These are phyloP conservation scores for Probaryconus sp. DNA, from an alignment of 1,140 invertebrate species.

Conservation along the genomic window DNA sequence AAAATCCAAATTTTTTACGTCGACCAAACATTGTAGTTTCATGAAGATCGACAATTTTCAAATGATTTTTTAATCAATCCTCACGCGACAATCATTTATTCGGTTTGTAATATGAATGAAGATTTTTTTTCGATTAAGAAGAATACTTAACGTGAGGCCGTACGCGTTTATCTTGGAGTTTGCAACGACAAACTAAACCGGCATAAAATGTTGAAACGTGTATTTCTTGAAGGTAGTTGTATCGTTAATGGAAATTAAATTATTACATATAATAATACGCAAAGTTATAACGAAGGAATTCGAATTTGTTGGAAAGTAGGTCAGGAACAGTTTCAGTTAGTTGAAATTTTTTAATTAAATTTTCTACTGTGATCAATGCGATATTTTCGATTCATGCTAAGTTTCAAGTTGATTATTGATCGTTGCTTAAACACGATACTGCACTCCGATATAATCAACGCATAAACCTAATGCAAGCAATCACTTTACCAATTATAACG, in stretches of 20 bases:
- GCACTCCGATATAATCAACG: conserved; percentile 39
- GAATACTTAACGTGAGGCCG: too few relatives aligned
- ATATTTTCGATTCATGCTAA: conserved; percentile 49
- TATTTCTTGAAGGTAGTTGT: conserved; percentile 8
- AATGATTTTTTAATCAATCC: too few relatives aligned
- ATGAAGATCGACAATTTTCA: too few relatives aligned
- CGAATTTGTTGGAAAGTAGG: conserved; percentile 17
- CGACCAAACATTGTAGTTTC: too few relatives aligned
- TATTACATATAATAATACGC: conserved; percentile 17
- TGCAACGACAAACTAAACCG: too few relatives aligned
- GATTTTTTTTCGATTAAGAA: too few relatives aligned
- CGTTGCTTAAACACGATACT: conserved; percentile 49
- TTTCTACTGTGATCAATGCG: conserved; percentile 24
- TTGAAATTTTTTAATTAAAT: conserved; percentile 45
- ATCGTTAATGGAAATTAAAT: conserved; percentile 33
- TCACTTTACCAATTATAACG: conserved; percentile 57
- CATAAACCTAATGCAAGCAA: conserved; percentile 37
- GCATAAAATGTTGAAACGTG: conserved; percentile 17
- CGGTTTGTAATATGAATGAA: too few relatives aligned
- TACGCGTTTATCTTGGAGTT: too few relatives aligned
- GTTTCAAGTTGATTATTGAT: conserved; percentile 46
- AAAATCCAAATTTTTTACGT: too few relatives aligned
- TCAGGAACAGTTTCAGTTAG: conserved; percentile 30
- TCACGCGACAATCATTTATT: too few relatives aligned
- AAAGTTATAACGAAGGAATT: conserved; percentile 39